Evolutionary conservation across 1,140 invertebrate species (phyloP), one percentile per base, ranked within the genome.

Genomic region (Pachypsylla venusta): DNA sequence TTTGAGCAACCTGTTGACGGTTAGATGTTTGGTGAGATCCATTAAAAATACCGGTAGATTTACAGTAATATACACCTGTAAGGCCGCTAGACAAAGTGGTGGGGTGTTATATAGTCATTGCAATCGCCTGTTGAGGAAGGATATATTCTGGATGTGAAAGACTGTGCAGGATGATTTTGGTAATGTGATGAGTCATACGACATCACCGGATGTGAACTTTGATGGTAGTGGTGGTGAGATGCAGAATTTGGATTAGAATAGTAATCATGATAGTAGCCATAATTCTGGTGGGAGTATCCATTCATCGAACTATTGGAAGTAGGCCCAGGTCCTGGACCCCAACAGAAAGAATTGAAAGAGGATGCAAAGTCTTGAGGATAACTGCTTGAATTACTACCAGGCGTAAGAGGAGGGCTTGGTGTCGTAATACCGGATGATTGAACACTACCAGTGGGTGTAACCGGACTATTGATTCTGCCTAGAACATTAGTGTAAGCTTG

Each of bases 11-110:
- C n/a, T n/a, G n/a, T n/a, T n/a, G n/a, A n/a, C n/a, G n/a, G n/a
- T n/a, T n/a, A n/a, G n/a, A n/a, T n/a, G n/a, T n/a, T n/a, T n/a
- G n/a, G n/a, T n/a, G n/a, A n/a, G n/a, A n/a, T n/a, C n/a, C n/a
- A n/a, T n/a, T n/a, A n/a, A n/a, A n/a, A n/a, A n/a, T n/a, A n/a
- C n/a, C n/a, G n/a, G n/a, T n/a, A n/a, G n/a, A n/a, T n/a, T n/a
- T n/a, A n/a, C n/a, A n/a, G n/a, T n/a, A n/a, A n/a, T n/a, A n/a
- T n/a, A n/a, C n/a, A n/a, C n/a, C n/a, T n/a, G n/a, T n/a, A n/a
- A n/a, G n/a, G n/a, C n/a, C 3, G 42, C 42, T 48, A 48, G 22
- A 48, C 42, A 48, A 48, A 48, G n/a, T 48, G 42, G n/a, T 48
- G 42, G 42, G 42, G 42, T 4, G 42, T 19, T 7, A 48, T 48